Percentiles rank a stretch among this genome's conserved stretches.
phyloP scores from a whole-genome alignment of 1,140 invertebrate species.

The Drosophila virilis region DNA sequence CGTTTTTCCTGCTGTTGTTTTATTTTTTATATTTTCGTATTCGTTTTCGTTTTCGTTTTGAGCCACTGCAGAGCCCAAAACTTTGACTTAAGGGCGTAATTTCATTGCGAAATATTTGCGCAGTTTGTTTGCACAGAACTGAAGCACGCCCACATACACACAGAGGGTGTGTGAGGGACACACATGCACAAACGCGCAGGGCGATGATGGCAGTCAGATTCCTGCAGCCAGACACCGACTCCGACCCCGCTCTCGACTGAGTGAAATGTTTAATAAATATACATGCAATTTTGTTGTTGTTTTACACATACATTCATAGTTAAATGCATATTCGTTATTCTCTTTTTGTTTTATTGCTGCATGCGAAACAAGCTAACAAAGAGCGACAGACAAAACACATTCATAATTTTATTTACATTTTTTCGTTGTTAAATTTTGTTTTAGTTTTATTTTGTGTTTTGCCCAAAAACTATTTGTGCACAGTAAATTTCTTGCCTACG shows the following conservation, averaged over 20 bases:
- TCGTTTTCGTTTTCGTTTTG: conserved; percentile 35
- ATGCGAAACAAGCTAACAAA: conserved; percentile 48
- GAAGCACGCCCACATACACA: conserved; percentile 31
- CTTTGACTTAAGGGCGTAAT: conserved; percentile 79
- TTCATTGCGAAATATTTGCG: conserved; percentile 78
- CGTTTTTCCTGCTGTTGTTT: conserved; percentile 12
- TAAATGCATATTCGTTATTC: conserved; percentile 22
- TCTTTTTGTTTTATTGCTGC: conserved; percentile 44
- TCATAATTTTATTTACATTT: conserved; percentile 71
- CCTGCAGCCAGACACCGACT: neutral
- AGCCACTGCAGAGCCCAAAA: conserved; percentile 46
- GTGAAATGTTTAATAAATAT: conserved; percentile 77
- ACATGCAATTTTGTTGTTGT: conserved; percentile 40
- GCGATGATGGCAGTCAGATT: conserved; percentile 8
- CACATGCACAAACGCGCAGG: neutral
- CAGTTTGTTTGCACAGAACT: conserved; percentile 52
- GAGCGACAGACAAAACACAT: conserved; percentile 46
- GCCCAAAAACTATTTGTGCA: conserved; percentile 57
- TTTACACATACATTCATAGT: conserved; percentile 8
- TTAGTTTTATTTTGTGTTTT: neutral
- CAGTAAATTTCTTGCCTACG: conserved; percentile 39
- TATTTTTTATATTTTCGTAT: conserved; percentile 2
- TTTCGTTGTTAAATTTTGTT: conserved; percentile 31
- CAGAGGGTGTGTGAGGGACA: too few species aligned
- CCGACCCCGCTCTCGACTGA: conserved; percentile 7